Conservation (phyloP, 2,888 invertebrate species). For the Norana najaformis region DNA sequence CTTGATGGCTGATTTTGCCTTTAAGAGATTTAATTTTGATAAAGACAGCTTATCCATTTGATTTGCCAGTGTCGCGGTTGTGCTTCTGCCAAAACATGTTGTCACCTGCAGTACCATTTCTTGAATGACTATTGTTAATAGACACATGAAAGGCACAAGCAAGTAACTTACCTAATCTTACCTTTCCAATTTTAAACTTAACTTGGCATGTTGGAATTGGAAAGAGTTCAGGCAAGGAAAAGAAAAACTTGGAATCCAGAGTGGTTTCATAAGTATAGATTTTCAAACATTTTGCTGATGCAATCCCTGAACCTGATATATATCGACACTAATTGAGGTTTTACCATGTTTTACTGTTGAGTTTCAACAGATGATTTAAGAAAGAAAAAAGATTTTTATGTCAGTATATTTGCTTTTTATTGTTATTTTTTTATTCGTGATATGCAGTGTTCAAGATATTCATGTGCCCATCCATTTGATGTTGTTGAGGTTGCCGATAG, state of each 20-base stretch:
- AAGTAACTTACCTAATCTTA: neutral
- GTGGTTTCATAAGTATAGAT: neutral
- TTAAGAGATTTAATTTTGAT: neutral
- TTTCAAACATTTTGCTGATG: neutral
- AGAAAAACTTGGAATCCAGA: neutral
- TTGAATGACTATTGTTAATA: neutral
- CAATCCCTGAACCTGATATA: neutral
- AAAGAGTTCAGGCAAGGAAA: neutral
- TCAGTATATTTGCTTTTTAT: neutral
- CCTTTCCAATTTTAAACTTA: too few relatives aligned
- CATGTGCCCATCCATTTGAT: neutral
- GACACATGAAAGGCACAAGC: neutral
- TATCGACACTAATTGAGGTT: neutral
- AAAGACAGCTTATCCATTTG: neutral
- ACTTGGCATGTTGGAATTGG: neutral
- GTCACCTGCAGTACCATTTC: neutral
- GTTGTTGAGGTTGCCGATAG: neutral
- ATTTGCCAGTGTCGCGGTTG: too few relatives aligned
- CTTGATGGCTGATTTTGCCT: neutral
- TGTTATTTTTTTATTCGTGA: neutral
- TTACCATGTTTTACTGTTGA: neutral
- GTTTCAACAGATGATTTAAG: neutral
- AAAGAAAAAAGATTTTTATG: neutral
- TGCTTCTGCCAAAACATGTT: too few relatives aligned
- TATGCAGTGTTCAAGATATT: neutral